These are phyloP conservation scores for Choloepus didactylus DNA, from an alignment of 2,797 vertebrate species.

Conservation along the genomic window DNA sequence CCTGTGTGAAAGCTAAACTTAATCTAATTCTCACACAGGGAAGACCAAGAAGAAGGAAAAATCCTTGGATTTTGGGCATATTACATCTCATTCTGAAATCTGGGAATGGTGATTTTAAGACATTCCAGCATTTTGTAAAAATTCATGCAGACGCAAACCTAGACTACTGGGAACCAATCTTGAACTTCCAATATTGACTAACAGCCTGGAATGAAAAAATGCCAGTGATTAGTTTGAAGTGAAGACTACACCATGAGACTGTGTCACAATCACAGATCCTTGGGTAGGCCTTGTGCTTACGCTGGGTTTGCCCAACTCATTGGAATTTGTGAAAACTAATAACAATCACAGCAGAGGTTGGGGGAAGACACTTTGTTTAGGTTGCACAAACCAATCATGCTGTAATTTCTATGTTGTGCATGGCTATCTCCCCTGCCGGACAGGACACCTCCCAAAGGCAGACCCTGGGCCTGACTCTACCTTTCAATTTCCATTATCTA, in stretches of 20 bases:
- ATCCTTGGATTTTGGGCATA: background rate
- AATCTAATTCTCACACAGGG: no score
- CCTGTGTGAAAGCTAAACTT: no score
- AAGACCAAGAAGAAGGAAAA: background rate
- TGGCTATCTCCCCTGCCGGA: background rate
- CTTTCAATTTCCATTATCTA: background rate
- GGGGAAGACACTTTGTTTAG: background rate
- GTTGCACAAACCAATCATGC: background rate
- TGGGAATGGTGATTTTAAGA: background rate
- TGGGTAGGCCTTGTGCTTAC: accelerated
- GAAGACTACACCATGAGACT: accelerated
- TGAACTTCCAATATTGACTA: background rate
- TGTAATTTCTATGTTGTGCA: background rate
- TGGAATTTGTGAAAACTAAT: background rate
- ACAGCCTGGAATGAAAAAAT: background rate
- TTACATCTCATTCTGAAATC: background rate
- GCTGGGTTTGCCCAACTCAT: background rate
- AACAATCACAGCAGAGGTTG: background rate
- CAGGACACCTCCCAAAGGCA: background rate
- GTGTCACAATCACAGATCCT: background rate
- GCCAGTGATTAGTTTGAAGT: background rate
- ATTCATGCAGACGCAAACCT: background rate
- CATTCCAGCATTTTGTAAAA: background rate
- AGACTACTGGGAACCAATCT: background rate
- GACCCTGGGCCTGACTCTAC: background rate